Evolutionary conservation across 2,888 invertebrate genomes (phyloP), one percentile per base, ranked within the genome.

Genomic region (Clostera curtula): DNA sequence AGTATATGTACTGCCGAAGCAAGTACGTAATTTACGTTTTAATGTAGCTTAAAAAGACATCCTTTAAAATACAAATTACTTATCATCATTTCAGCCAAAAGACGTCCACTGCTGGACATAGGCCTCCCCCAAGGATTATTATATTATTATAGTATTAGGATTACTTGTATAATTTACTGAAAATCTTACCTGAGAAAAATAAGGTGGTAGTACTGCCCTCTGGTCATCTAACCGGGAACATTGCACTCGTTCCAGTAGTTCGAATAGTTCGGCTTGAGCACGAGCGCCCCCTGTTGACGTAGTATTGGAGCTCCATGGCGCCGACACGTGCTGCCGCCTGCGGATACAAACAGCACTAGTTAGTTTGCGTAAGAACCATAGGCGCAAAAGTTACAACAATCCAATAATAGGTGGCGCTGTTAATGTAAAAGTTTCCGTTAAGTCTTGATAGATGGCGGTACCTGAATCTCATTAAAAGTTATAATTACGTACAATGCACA

Each of bases 171-270:
- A n/a, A n/a, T n/a, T n/a, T n/a, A n/a, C n/a, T n/a, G n/a, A n/a
- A n/a, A n/a, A 36, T 24, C 86, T 76, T 75, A 94, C 94, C 92
- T 94, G 94, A 71, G 91, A 90, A 82, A 94, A 94, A 83, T 93
- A 94, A 26, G 94, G 90, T 45, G 97, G 97, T 64, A 98, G 87
- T 55, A 95, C 95, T 76, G 97, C 98, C 83, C 98, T 90, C 86
- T 98, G 98, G 86, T 98, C 98, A 72, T 98, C 97, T 64, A 98
- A 85, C 39, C 98, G 89, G 52, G 95, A 95, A 85, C 95, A 93
- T 80, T 98, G 97, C 49, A 96, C 93, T 64, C 94, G 89, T 77
- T 97, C 97, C 65, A 98, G 87, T 56, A 98, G 86, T 74, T 97
- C 96, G 76, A 98, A 96, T 52, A 98, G 88, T 79, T 97, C 97